Conservation (phyloP, 2,888 invertebrate species). For the Sinohyriopsis cumingii region DNA sequence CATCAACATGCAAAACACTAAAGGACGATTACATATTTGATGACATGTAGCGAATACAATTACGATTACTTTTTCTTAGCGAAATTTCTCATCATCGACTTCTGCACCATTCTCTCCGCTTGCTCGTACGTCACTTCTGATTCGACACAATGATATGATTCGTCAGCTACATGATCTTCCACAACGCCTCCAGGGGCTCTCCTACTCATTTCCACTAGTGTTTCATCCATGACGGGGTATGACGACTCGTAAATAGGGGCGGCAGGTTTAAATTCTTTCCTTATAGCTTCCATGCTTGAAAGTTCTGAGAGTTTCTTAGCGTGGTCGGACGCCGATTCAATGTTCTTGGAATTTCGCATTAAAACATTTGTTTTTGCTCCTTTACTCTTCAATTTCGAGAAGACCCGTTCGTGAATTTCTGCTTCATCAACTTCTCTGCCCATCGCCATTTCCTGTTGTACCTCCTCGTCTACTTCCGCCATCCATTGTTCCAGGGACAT, state of each 20-base stretch:
- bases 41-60: too few species aligned
- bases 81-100: constrained; percentile 13
- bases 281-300: constrained; percentile 6
- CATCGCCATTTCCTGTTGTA: constrained; percentile 27
- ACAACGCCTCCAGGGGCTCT: not conserved
- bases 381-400: constrained; percentile 14
- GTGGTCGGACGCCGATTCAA: constrained; percentile 6
- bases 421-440: constrained; percentile 21
- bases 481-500: constrained; percentile 54
- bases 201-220: not conserved
- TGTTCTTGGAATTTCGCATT: constrained; percentile 12
- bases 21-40: too few species aligned
- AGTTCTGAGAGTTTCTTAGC: constrained; percentile 15
- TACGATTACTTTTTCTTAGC: not conserved
- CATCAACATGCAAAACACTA: too few species aligned
- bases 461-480: constrained; percentile 48
- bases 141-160: constrained; percentile 13
- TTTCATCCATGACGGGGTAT: not conserved
- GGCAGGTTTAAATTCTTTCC: constrained; percentile 3
- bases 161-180: not conserved
- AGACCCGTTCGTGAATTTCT: constrained; percentile 15
- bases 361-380: constrained; percentile 24
- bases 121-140: constrained; percentile 21
- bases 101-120: constrained; percentile 26
- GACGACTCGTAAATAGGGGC: not conserved